Evolutionary conservation across 2,888 invertebrate species (phyloP), one percentile per base, ranked within the genome.

Genomic region (Suillia variegata): DNA sequence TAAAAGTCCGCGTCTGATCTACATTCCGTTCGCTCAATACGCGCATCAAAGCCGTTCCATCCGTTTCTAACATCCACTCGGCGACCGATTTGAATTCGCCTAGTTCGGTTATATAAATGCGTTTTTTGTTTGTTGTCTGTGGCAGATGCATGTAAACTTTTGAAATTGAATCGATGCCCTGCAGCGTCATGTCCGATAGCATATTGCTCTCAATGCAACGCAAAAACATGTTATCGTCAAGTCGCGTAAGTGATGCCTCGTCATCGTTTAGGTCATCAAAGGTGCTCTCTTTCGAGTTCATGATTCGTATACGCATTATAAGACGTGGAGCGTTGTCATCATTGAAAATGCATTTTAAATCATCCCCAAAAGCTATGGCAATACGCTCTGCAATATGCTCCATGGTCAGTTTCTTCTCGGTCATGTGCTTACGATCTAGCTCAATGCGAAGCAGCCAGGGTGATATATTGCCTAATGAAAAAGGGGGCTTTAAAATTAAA

Each of bases 71-170:
- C 54, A 98, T 85, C 98, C 98, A 98, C 80, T 98, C 98, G 12
- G 95, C 93, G 58, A 97, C 94, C 0, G 94, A 91, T 81, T 97
- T 96, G 81, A 95, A 98, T 81, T 97, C 96, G 51, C 98, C 98
- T 12, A 31, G 54, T 59, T 96, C 95, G 0, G 96, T 97, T 59
- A 98, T 92, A 54, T 94, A 89, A 58, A 97, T 96, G 56, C 96
- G 87, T 81, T 98, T 98, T 84, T 98, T 98, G 56, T 96, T 88
- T 81, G 98, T 96, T 0, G 94, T 95, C 77, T 94, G 94, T 1
- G 98, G 98, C 76, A 97, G 82, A 84, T 98, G 97, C 98, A 98
- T 98, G 86, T 98, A 98, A 51, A 92, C 98, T 85, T 97, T 97
- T 13, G 91, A 87, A 72, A 98, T 97, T 1, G 95, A 91, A 81